phyloP scores from a whole-genome alignment of 1,140 invertebrate species.

The Neodiprion fabricii region DNA sequence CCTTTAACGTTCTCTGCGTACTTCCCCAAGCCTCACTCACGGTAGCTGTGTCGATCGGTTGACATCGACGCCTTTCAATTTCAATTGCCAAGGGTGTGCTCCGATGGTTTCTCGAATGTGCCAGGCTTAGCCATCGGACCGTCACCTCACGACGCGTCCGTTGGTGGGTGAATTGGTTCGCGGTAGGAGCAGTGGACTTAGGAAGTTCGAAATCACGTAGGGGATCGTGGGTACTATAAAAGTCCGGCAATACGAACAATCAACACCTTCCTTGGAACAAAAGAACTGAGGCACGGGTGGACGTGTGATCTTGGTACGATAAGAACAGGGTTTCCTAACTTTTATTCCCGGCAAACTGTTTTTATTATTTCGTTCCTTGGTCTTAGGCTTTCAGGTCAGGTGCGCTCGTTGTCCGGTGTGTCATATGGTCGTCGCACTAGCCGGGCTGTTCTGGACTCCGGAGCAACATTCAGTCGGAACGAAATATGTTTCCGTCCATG shows the following conservation, averaged over 20 bases:
- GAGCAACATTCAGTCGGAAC: not conserved
- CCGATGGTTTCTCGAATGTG: not conserved
- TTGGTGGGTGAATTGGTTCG: too few species aligned
- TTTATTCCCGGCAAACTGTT: conserved; percentile 3
- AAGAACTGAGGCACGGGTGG: conserved; percentile 36
- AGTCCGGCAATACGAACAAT: too few species aligned
- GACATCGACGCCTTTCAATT: conserved; percentile 13
- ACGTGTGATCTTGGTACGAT: conserved; percentile 29
- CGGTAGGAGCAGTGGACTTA: conserved; percentile 16
- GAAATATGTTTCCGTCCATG: conserved; percentile 45
- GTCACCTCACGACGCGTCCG: too few species aligned
- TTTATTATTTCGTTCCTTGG: conserved; percentile 12
- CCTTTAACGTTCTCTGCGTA: too few species aligned
- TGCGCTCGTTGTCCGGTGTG: conserved; percentile 40
- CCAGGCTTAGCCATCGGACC: too few species aligned
- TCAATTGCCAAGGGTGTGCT: not conserved
- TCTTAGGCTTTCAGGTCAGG: conserved; percentile 50
- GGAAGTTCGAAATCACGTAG: not conserved
- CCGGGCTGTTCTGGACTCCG: not conserved
- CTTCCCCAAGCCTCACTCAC: too few species aligned
- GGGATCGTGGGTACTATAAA: conserved; percentile 21
- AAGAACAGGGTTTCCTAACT: not conserved
- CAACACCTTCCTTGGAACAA: conserved; percentile 29
- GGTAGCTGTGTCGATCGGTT: not conserved
- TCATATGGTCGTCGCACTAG: conserved; percentile 22